Conservation (phyloP, 2,113 vertebrate genomes). For the Sarotherodon lohbergeri region DNA sequence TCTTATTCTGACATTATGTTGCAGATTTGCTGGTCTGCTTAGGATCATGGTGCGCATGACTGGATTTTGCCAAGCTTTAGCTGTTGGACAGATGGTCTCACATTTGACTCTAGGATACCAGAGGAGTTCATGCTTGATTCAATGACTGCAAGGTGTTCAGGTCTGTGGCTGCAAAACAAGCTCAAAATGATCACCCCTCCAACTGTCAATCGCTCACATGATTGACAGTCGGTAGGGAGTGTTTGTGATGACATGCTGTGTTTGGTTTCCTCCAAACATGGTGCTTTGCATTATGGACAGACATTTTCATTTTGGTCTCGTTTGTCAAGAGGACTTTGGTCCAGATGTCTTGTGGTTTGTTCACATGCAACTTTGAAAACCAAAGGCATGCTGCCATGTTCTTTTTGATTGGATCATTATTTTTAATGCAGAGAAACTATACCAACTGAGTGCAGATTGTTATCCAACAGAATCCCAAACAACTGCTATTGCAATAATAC, state of each 20-base stretch:
- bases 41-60: background rate
- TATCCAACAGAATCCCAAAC: background rate
- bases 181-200: background rate
- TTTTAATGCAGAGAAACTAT: background rate
- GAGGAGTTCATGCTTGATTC: background rate
- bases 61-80: background rate
- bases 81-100: background rate
- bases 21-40: background rate
- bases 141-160: background rate
- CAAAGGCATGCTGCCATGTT: background rate
- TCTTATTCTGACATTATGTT: background rate
- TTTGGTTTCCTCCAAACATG: background rate
- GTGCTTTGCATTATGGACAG: background rate
- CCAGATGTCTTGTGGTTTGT: background rate
- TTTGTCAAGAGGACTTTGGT: background rate
- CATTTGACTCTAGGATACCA: background rate
- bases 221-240: background rate
- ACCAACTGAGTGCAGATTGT: background rate
- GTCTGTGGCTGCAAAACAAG: background rate
- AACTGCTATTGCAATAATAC: background rate
- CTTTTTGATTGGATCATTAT: background rate
- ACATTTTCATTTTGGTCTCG: background rate
- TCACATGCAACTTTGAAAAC: background rate
- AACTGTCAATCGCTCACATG: background rate
- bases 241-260: background rate